These are phyloP conservation scores for Drosophila pseudoananassae DNA, from an alignment of 1,140 invertebrate species.

Conservation along the genomic window DNA sequence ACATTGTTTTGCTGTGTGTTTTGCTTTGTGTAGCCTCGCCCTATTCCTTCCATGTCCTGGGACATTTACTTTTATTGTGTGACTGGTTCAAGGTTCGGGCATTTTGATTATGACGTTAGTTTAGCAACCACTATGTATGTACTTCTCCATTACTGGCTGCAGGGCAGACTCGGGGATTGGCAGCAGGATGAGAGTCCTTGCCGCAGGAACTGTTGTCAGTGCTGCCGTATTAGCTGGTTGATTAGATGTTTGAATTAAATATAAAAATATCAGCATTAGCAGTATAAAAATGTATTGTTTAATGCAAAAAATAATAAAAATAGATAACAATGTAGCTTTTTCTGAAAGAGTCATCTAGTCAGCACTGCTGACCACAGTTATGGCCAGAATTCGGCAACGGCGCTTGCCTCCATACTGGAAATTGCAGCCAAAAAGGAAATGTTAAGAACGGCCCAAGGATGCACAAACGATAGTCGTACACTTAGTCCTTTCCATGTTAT, in stretches of 20 bases:
- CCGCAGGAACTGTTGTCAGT: conserved; percentile 19
- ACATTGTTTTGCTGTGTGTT: conserved; percentile 25
- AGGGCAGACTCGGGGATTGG: conserved; percentile 12
- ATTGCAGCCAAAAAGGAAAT: conserved; percentile 49
- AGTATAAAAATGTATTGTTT: background rate
- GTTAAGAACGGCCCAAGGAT: conserved; percentile 51
- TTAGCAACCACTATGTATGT: conserved; percentile 4
- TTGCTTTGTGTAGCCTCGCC: conserved; percentile 2
- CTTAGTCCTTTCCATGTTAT: conserved; percentile 58
- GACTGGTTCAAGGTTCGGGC: conserved; percentile 59
- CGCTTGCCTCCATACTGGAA: conserved; percentile 34
- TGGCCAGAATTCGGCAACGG: conserved; percentile 26
- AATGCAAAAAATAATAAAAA: background rate
- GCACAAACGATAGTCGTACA: conserved; percentile 45
- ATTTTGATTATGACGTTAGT: conserved; percentile 60
- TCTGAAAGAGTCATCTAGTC: background rate
- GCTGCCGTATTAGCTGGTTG: background rate
- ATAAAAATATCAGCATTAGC: background rate
- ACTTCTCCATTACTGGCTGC: conserved; percentile 1
- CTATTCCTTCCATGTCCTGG: conserved; percentile 9
- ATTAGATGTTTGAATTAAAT: background rate
- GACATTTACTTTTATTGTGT: conserved; percentile 64
- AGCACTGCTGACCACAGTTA: conserved; percentile 16
- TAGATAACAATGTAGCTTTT: background rate
- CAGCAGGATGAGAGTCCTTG: conserved; percentile 15